Evolutionary conservation across 1,140 invertebrate genomes (phyloP).

Genomic region (Cydia fagiglandana): DNA sequence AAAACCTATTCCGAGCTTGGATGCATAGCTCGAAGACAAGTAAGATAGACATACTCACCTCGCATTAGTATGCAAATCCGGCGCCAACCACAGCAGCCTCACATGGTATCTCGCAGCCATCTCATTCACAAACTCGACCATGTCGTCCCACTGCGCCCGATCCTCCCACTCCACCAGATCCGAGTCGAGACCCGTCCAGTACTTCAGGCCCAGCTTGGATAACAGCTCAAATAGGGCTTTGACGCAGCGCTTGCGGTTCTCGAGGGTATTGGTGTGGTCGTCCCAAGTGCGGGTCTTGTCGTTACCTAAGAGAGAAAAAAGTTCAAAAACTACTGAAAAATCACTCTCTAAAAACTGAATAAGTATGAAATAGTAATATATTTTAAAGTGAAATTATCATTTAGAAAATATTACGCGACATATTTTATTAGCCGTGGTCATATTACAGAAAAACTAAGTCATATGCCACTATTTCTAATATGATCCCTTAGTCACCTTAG

Average conservation of each 20-base stretch:
- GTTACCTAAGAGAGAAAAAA: conserved; percentile 29
- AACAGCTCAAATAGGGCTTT: conserved; percentile 83
- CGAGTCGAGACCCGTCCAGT: conserved; percentile 83
- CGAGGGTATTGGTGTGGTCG: conserved; percentile 79
- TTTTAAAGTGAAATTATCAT: too few relatives aligned
- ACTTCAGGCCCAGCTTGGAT: conserved; percentile 81
- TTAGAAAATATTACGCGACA: too few relatives aligned
- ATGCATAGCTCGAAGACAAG: background rate
- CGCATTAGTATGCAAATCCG: conserved; percentile 81
- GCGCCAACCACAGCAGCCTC: conserved; percentile 83
- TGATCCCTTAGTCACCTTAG: too few relatives aligned
- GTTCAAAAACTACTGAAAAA: background rate
- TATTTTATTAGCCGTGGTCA: too few relatives aligned
- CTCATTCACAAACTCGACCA: conserved; percentile 80
- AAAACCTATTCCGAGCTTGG: background rate
- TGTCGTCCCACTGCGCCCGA: conserved; percentile 80
- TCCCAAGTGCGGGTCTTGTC: conserved; percentile 77
- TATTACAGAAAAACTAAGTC: too few relatives aligned
- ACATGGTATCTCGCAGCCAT: conserved; percentile 80
- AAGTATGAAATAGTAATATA: background rate
- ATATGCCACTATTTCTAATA: too few relatives aligned
- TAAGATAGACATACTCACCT: conserved; percentile 64
- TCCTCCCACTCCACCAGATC: conserved; percentile 79
- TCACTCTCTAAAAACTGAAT: background rate
- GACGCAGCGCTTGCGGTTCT: conserved; percentile 82